These are phyloP conservation scores for Microctonus brassicae DNA, from an alignment of 2,888 invertebrate species.

Conservation along the genomic window DNA sequence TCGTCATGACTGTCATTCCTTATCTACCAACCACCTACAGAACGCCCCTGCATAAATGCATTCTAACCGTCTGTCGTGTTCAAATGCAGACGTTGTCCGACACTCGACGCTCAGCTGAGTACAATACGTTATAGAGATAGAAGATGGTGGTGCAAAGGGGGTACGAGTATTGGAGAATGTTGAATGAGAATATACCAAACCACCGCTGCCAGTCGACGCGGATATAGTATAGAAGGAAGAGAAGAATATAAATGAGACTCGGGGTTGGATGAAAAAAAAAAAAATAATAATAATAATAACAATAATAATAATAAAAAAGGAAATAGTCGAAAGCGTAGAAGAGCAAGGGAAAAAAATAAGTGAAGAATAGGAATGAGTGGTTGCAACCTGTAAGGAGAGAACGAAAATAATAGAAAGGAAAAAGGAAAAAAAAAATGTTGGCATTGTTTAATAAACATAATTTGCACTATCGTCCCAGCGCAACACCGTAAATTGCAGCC, in stretches of 20 bases:
- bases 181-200: background rate
- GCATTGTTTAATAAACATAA: slow-evolving; percentile 62
- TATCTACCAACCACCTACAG: slow-evolving; percentile 52
- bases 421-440: slow-evolving; percentile 36
- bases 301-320: no score
- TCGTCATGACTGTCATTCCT: slow-evolving; percentile 54
- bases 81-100: slow-evolving; percentile 40
- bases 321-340: slow-evolving; percentile 8
- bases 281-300: no score
- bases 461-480: slow-evolving; percentile 56
- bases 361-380: slow-evolving; percentile 11
- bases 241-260: background rate
- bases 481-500: slow-evolving; percentile 53
- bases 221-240: background rate
- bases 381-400: background rate
- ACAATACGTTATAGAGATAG: slow-evolving; percentile 17
- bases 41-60: slow-evolving; percentile 59
- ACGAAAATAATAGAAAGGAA: slow-evolving; percentile 11
- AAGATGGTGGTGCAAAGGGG: slow-evolving; percentile 17
- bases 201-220: slow-evolving; percentile 29
- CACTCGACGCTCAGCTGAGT: background rate
- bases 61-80: slow-evolving; percentile 52
- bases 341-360: slow-evolving; percentile 21
- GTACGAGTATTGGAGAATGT: slow-evolving; percentile 4
- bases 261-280: slow-evolving; percentile 17